Conservation (phyloP, 2,113 vertebrate genomes). For the Melanocharis versteri region DNA sequence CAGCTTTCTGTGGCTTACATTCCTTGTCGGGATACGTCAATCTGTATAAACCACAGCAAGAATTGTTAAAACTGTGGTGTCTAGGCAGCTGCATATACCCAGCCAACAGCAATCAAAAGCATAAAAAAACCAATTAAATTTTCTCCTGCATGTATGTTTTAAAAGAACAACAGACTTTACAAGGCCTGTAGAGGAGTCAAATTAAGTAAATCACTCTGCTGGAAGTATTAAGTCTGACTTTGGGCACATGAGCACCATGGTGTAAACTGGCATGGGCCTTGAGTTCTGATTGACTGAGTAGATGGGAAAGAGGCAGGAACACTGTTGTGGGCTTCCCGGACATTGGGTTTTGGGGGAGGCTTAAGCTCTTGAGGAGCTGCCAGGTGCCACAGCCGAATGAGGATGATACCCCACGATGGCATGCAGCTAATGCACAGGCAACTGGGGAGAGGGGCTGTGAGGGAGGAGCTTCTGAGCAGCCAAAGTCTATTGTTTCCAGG, state of each 20-base stretch:
- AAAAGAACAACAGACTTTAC: background rate
- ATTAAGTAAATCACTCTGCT: background rate
- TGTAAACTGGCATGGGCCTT: background rate
- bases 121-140: background rate
- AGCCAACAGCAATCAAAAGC: constrained; percentile 20
- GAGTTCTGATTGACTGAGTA: background rate
- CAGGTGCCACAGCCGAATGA: background rate
- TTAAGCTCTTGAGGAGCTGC: background rate
- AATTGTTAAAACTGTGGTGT: background rate
- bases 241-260: background rate
- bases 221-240: background rate
- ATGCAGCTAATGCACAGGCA: background rate
- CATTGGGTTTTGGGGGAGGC: background rate
- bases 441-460: background rate
- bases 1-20: constrained; percentile 47
- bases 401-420: background rate
- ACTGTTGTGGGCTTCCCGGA: background rate
- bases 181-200: background rate
- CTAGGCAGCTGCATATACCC: background rate
- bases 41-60: constrained; percentile 52
- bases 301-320: background rate
- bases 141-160: background rate
- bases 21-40: constrained; percentile 39
- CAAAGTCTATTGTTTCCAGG: background rate
- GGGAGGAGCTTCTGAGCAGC: background rate